These are phyloP conservation scores for Nomada hirtipes DNA, from an alignment of 2,888 invertebrate genomes.

Conservation along the genomic window DNA sequence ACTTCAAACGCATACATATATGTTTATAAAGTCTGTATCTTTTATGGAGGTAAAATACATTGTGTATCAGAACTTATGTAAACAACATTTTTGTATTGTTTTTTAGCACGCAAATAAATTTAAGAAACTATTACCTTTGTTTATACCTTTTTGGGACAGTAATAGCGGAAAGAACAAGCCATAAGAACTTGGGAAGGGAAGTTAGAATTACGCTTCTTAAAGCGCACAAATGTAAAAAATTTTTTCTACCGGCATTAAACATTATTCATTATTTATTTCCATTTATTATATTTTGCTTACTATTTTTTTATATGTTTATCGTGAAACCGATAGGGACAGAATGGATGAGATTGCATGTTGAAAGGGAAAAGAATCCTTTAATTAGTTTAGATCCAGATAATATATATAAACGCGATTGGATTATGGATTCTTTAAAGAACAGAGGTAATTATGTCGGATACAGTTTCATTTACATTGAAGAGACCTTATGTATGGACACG, in stretches of 20 bases:
- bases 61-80: background rate
- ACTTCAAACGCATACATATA: constrained; percentile 17
- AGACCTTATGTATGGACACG: too few relatives aligned
- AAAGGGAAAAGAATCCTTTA: constrained; percentile 64
- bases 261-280: constrained; percentile 4
- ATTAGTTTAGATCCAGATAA: constrained; percentile 73
- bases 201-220: constrained; percentile 77
- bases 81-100: constrained; percentile 19
- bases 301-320: constrained; percentile 1
- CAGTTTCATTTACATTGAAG: background rate
- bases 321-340: constrained; percentile 62
- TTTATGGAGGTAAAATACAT: too few relatives aligned
- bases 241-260: constrained; percentile 1
- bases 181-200: constrained; percentile 77
- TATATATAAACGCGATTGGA: constrained; percentile 32
- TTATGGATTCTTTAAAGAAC: background rate
- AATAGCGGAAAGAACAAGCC: constrained; percentile 74
- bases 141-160: constrained; percentile 79
- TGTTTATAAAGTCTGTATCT: background rate
- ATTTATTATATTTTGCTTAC: background rate
- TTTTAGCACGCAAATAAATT: constrained; percentile 74
- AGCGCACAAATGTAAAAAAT: constrained; percentile 76
- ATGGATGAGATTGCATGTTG: constrained; percentile 77
- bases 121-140: constrained; percentile 72
- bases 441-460: constrained; percentile 33